Base-by-base conservation (phyloP, 2,113 vertebrate species). In the Symphodus melops region DNA sequence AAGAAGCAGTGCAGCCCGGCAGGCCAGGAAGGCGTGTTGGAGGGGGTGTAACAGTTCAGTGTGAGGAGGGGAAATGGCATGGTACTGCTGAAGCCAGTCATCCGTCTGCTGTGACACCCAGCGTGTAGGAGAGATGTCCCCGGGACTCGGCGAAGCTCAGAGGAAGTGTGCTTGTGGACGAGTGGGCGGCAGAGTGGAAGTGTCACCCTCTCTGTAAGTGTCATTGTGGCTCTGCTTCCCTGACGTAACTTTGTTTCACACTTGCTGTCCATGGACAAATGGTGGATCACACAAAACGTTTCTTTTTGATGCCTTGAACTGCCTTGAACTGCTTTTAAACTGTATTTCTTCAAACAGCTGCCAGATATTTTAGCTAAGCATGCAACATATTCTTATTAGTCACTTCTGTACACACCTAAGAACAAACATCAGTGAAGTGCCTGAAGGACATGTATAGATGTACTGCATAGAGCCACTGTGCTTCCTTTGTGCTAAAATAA, bases 41-140 rank as follows among this genome's bases (percentile, higher is more conserved):
- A 42, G 72, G 46, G 73, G 61, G 57, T 71, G 76, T 85, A 85
- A 88, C 83, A 88, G 79, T 83, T 86, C 68, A 78, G 90, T 85
- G 83, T 82, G 81, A 86, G 73, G 75, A 77, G 80, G 71, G 83
- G 87, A 90, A 82, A 80, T 85, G 81, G 86, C 71, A 72, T 41
- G 70, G 70, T 36, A 81, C 79, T 82, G 52, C 65, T 84, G 74
- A 79, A 87, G 75, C 79, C 67, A 88, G 81, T 91, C 90, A 90
- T 89, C 83, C 79, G 84, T 93, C 89, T 92, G 88, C 82, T 87
- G 81, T 91, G 91, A 91, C 89, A 91, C 85, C 82, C 88, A 88
- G 81, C 76, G 67, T 84, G 82, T 67, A 69, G 65, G 49, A 82
- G 84, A 81, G 81, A 86, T 88, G 88, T 92, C 89, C 83, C 53